Conservation (phyloP, 2,888 invertebrate species). For the Pyrochroa serraticornis region DNA sequence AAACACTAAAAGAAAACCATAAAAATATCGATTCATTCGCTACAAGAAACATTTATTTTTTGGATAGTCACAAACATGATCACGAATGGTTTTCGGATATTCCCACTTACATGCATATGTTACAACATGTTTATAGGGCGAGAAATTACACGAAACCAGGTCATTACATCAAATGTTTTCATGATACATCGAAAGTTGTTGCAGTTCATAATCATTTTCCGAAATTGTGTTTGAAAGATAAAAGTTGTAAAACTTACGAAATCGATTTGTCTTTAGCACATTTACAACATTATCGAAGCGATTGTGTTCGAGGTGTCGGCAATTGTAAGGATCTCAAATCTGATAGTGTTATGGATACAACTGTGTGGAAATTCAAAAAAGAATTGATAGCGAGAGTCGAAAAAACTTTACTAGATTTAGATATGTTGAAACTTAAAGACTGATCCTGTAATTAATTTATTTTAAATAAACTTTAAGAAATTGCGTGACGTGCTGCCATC, state of each 20-base stretch:
- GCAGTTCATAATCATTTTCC: constrained; percentile 27
- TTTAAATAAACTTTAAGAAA: too few species aligned
- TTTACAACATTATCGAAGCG: constrained; percentile 26
- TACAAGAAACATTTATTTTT: constrained; percentile 22
- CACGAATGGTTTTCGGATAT: constrained; percentile 20
- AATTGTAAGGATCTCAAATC: constrained; percentile 5
- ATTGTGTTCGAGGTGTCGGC: constrained; percentile 14
- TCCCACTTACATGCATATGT: constrained; percentile 26
- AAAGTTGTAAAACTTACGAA: neutral
- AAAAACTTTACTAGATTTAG: neutral
- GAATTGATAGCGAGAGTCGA: constrained; percentile 11
- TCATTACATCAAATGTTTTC: constrained; percentile 25
- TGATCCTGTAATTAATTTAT: too few species aligned
- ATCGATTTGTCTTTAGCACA: constrained; percentile 18
- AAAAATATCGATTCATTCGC: constrained; percentile 56
- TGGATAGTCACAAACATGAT: constrained; percentile 15
- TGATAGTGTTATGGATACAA: constrained; percentile 15
- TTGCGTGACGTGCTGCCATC: too few species aligned
- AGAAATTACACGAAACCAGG: constrained; percentile 16
- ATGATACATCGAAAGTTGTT: constrained; percentile 6
- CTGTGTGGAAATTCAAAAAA: constrained; percentile 22
- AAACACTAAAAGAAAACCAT: constrained; percentile 53
- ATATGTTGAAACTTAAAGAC: too few species aligned
- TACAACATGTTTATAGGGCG: constrained; percentile 24
- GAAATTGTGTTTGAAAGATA: constrained; percentile 4